These are phyloP conservation scores for Dryobota labecula DNA, from an alignment of 2,888 invertebrate species.

Conservation along the genomic window DNA sequence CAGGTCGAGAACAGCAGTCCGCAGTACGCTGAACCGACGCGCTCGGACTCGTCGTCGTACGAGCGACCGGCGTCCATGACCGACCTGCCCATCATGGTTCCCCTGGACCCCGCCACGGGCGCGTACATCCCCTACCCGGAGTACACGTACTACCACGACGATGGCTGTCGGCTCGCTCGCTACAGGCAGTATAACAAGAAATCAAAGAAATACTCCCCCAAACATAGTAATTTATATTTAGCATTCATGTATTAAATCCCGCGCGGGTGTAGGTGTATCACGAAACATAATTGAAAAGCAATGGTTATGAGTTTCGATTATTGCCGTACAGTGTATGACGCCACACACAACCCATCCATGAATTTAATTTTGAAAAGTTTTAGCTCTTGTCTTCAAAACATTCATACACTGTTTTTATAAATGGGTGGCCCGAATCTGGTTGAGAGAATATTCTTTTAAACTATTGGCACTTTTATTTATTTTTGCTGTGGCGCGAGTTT, in stretches of 20 bases:
- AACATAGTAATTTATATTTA: slow-evolving; percentile 86
- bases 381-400: slow-evolving; percentile 68
- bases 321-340: slow-evolving; percentile 87
- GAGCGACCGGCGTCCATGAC: slow-evolving; percentile 83
- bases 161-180: slow-evolving; percentile 76
- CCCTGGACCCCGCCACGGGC: slow-evolving; percentile 81
- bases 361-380: slow-evolving; percentile 67
- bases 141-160: slow-evolving; percentile 83
- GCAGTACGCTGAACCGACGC: slow-evolving; percentile 84
- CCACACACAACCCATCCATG: slow-evolving; percentile 76
- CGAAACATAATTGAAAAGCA: slow-evolving; percentile 68
- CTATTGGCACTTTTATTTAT: slow-evolving; percentile 84
- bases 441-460: slow-evolving; percentile 75
- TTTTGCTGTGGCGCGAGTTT: slow-evolving; percentile 67
- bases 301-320: slow-evolving; percentile 88
- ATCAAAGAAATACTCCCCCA: slow-evolving; percentile 74
- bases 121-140: slow-evolving; percentile 85
- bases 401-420: slow-evolving; percentile 80
- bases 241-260: slow-evolving; percentile 88
- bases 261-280: slow-evolving; percentile 77
- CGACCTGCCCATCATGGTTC: slow-evolving; percentile 84
- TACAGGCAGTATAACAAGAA: slow-evolving; percentile 78
- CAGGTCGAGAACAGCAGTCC: slow-evolving; percentile 81
- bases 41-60: slow-evolving; percentile 80
- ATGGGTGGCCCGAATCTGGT: slow-evolving; percentile 90